phyloP scores from a whole-genome alignment of 1,140 invertebrate genomes.

The Bombyx mandarina region DNA sequence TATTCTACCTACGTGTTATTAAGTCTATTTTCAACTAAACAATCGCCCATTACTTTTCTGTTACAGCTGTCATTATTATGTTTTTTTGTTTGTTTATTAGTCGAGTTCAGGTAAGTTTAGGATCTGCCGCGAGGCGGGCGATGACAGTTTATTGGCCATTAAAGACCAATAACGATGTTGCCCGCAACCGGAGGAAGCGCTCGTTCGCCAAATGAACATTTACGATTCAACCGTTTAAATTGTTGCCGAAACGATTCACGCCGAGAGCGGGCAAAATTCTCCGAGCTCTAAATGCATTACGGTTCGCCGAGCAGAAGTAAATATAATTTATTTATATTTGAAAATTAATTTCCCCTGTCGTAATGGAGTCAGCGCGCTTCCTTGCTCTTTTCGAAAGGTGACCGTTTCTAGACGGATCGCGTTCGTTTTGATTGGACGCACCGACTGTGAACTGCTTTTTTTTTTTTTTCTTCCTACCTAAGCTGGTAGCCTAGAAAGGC shows the following conservation, averaged over 20 bases:
- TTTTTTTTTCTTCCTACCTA: neutral
- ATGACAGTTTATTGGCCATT: slow-evolving; percentile 58
- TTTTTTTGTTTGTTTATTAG: no score
- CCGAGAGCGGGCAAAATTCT: slow-evolving; percentile 35
- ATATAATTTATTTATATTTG: slow-evolving; percentile 66
- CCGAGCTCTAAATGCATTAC: slow-evolving; percentile 56
- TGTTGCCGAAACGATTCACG: slow-evolving; percentile 57
- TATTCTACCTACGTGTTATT: no score
- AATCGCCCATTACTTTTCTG: no score
- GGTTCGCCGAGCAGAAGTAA: slow-evolving; percentile 58
- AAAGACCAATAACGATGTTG: slow-evolving; percentile 39
- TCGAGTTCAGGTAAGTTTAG: no score
- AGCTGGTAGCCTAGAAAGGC: no score
- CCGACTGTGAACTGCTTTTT: neutral
- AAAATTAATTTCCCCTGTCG: slow-evolving; percentile 58
- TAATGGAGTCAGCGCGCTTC: slow-evolving; percentile 39
- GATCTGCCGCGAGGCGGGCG: slow-evolving; percentile 11
- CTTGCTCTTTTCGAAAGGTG: slow-evolving; percentile 31
- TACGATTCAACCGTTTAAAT: slow-evolving; percentile 56
- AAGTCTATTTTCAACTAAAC: no score
- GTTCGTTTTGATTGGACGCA: neutral
- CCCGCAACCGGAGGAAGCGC: slow-evolving; percentile 37
- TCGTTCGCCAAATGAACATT: slow-evolving; percentile 49
- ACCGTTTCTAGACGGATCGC: slow-evolving; percentile 29
- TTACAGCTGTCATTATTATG: no score